phyloP scores from a whole-genome alignment of 2,797 vertebrate genomes.

The Halcyon leucocephala region DNA sequence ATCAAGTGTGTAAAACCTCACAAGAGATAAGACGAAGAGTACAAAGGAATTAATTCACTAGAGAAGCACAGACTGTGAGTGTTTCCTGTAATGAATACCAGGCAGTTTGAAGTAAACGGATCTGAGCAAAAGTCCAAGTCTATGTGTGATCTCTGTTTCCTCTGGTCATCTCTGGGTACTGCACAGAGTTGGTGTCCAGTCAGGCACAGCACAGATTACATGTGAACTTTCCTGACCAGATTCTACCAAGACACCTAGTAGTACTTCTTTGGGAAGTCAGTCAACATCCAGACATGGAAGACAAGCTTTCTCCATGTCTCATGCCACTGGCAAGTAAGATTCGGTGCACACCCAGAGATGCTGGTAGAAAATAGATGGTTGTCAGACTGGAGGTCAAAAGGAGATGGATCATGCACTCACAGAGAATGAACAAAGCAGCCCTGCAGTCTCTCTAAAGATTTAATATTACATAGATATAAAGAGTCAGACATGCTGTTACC shows the following conservation, averaged over 20 bases:
- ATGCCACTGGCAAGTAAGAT: neutral
- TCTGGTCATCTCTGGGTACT: neutral
- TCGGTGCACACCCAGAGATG: neutral
- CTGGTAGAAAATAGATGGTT: neutral
- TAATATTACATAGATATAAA: neutral
- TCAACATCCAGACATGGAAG: neutral
- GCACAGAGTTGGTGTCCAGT: neutral
- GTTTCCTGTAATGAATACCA: neutral
- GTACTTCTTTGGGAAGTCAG: neutral
- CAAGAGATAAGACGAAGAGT: neutral
- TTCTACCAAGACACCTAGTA: neutral
- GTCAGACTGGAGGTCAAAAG: neutral
- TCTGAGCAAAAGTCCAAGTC: neutral
- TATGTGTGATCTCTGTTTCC: neutral
- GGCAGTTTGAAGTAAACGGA: neutral
- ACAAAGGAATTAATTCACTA: neutral
- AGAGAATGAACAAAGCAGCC: neutral
- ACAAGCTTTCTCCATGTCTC: neutral
- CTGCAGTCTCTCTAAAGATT: neutral
- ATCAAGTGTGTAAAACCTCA: neutral
- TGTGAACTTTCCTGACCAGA: neutral
- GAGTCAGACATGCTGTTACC: neutral
- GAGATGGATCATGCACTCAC: neutral
- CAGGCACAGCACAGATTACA: neutral
- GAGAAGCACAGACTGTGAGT: neutral